Evolutionary conservation across 2,113 vertebrate species (phyloP).

Genomic region (Lagopus muta): DNA sequence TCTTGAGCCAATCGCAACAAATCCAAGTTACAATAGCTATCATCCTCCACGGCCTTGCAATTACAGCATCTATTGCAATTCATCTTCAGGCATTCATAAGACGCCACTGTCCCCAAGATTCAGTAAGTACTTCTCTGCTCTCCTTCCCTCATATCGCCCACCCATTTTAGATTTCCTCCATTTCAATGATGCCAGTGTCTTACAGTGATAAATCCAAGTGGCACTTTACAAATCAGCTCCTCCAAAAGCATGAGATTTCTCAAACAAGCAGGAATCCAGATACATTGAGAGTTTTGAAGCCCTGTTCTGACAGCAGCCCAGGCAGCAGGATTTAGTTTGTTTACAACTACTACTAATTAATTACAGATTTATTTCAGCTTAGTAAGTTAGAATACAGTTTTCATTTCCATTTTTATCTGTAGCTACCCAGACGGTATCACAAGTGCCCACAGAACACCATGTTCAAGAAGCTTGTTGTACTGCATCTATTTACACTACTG

Average conservation of each 20-base stretch:
- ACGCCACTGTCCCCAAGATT: not conserved
- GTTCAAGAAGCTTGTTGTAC: not conserved
- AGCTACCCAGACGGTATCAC: rapidly evolving
- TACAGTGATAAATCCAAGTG: not conserved
- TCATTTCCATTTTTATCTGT: not conserved
- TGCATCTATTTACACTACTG: not conserved
- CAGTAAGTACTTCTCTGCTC: not conserved
- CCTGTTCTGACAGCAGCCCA: not conserved
- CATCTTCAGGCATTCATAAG: not conserved
- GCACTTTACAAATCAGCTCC: not conserved
- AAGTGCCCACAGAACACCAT: not conserved
- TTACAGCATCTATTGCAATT: not conserved
- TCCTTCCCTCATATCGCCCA: not conserved
- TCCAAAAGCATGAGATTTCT: not conserved
- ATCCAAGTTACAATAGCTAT: not conserved
- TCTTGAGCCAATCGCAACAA: not conserved
- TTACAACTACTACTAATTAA: not conserved
- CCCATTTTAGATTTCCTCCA: not conserved
- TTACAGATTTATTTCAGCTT: not conserved
- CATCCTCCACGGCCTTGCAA: not conserved
- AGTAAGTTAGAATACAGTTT: not conserved
- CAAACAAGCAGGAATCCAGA: not conserved
- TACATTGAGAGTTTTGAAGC: not conserved
- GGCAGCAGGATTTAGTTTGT: not conserved
- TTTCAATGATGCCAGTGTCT: not conserved